A percentile compares a stretch with the other conserved stretches of the same genome.
Conservation (phyloP, 2,113 vertebrate genomes). For the Campylomormyrus numenius region DNA sequence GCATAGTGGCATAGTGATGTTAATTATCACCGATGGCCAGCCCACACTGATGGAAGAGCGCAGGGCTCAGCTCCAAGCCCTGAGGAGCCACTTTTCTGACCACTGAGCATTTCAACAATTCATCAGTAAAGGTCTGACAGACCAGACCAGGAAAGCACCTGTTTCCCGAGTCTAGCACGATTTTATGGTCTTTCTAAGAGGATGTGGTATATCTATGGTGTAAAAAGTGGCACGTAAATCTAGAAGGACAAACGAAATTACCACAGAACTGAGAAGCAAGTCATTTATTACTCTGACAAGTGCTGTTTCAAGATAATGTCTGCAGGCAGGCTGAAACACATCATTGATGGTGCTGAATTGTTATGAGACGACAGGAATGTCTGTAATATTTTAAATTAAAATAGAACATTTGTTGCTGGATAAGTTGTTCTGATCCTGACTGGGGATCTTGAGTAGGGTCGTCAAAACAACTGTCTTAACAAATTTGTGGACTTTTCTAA, state of each 20-base stretch:
- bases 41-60: neutral
- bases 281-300: neutral
- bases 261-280: neutral
- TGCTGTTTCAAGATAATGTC: neutral
- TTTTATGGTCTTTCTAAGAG: neutral
- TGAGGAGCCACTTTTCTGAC: neutral
- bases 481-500: neutral
- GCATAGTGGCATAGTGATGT: neutral
- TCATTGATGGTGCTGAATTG: neutral
- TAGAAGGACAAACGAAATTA: neutral
- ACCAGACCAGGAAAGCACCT: neutral
- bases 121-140: neutral
- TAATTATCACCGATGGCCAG: neutral
- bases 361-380: neutral
- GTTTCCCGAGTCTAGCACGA: neutral
- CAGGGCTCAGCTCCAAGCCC: neutral
- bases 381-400: neutral
- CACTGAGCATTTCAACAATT: neutral
- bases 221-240: neutral
- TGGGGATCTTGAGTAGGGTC: neutral
- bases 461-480: neutral
- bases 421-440: neutral
- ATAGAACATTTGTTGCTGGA: neutral
- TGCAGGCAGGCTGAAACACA: neutral
- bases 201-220: neutral